Conservation (phyloP, 2,888 invertebrate genomes). For the Tipula confusa region DNA sequence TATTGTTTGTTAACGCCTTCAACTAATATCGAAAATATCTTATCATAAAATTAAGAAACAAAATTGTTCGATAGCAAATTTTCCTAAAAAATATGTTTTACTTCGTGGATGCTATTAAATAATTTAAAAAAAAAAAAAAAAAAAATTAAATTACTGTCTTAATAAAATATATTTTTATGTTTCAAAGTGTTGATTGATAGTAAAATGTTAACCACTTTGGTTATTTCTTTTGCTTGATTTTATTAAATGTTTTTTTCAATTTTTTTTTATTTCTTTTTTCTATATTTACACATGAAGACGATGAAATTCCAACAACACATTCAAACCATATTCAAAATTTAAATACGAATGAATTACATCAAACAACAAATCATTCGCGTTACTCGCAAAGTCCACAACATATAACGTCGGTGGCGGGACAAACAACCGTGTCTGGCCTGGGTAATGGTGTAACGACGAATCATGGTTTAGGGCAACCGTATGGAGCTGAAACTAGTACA, state of each 20-base stretch:
- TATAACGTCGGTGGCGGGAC: constrained; percentile 36
- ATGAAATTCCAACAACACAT: constrained; percentile 20
- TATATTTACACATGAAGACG: constrained; percentile 25
- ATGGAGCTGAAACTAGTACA: constrained; percentile 46
- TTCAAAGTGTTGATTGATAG: background rate
- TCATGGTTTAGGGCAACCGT: constrained; percentile 44
- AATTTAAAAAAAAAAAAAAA: too few relatives aligned
- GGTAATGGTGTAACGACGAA: constrained; percentile 32
- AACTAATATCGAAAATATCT: constrained; percentile 3
- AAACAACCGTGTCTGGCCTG: background rate
- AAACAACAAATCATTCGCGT: background rate
- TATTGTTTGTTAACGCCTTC: background rate
- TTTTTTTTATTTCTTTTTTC: background rate
- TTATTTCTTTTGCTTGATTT: background rate
- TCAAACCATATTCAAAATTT: constrained; percentile 15
- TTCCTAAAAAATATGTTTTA: background rate
- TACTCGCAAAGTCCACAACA: background rate
- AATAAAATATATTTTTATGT: constrained; percentile 9
- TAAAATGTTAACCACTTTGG: constrained; percentile 25
- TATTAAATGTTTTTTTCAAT: background rate
- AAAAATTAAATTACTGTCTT: constrained; percentile 25
- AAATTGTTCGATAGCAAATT: background rate
- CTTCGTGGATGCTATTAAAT: constrained; percentile 25
- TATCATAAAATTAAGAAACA: background rate
- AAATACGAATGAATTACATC: constrained; percentile 20